These are phyloP conservation scores for Meandrusa payeni DNA, from an alignment of 2,888 invertebrate species.

Conservation along the genomic window DNA sequence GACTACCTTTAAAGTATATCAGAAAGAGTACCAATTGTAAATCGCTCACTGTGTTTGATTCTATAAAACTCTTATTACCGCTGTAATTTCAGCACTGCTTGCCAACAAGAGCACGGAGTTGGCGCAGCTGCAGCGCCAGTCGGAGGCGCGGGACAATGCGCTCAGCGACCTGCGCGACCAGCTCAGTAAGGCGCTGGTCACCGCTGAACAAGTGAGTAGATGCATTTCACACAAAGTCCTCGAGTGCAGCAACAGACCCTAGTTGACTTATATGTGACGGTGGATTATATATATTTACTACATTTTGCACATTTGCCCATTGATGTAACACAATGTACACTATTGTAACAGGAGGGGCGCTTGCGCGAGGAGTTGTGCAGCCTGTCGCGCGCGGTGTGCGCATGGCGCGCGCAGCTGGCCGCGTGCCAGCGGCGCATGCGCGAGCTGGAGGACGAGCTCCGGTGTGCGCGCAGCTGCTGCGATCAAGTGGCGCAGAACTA, in stretches of 20 bases:
- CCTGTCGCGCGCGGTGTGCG: slow-evolving; percentile 37
- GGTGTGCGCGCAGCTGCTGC: slow-evolving; percentile 31
- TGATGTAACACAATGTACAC: too few species aligned
- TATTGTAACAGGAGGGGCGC: slow-evolving; percentile 42
- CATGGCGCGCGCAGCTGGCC: slow-evolving; percentile 40
- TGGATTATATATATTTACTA: too few species aligned
- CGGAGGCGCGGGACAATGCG: slow-evolving; percentile 34
- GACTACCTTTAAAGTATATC: too few species aligned
- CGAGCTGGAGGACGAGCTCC: slow-evolving; percentile 39
- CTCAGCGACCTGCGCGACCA: slow-evolving; percentile 37
- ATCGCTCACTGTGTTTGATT: too few species aligned
- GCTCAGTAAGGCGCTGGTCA: slow-evolving; percentile 35
- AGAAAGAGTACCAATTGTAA: too few species aligned
- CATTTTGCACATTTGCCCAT: too few species aligned
- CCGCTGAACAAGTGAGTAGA: slow-evolving; percentile 46
- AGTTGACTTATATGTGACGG: too few species aligned
- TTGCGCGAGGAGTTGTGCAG: slow-evolving; percentile 39
- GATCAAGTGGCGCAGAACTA: too few species aligned
- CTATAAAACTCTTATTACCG: neutral
- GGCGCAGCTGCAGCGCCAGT: slow-evolving; percentile 31
- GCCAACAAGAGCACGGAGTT: slow-evolving; percentile 42
- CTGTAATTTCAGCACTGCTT: slow-evolving; percentile 37
- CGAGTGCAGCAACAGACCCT: too few species aligned
- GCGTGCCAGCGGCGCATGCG: slow-evolving; percentile 35
- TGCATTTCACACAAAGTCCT: too few species aligned